Percentiles rank a stretch among this genome's conserved stretches.
Evolutionary conservation across 2,888 invertebrate genomes (phyloP).

Genomic region (Sinopyrophorus schimmeli): DNA sequence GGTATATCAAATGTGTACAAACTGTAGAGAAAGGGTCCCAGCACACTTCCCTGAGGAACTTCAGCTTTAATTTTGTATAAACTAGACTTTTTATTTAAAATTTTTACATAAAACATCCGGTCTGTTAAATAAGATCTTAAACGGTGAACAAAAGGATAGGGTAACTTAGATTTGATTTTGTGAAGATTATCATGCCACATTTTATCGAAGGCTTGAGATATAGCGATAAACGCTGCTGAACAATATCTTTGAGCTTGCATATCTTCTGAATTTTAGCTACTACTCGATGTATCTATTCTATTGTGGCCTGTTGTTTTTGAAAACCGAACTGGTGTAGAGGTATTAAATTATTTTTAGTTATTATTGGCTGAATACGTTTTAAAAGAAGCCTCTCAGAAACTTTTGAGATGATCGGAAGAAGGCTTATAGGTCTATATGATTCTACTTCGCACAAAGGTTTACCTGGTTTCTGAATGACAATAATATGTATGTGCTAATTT

Average conservation of each 20-base stretch:
- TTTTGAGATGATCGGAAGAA: too few species aligned
- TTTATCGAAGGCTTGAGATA: neutral
- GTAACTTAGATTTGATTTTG: neutral
- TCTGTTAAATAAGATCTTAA: neutral
- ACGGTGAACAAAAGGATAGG: neutral
- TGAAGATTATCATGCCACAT: neutral
- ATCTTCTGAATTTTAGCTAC: slow-evolving; percentile 5
- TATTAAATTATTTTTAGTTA: neutral
- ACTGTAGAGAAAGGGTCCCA: neutral
- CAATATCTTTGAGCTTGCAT: neutral
- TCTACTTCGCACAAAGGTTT: too few species aligned
- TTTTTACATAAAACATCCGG: neutral
- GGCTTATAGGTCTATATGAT: too few species aligned
- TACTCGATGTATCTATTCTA: neutral
- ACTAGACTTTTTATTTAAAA: neutral
- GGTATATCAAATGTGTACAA: neutral
- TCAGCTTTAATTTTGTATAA: neutral
- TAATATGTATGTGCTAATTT: too few species aligned
- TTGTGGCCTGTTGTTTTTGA: neutral
- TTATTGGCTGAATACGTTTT: too few species aligned
- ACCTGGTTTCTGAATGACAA: too few species aligned
- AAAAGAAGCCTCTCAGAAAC: too few species aligned
- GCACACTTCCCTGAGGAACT: slow-evolving; percentile 7
- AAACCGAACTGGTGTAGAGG: neutral
- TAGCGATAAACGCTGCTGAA: neutral